Evolutionary conservation across 2,888 invertebrate genomes (phyloP), one percentile per base, ranked within the genome.

Genomic region (Omphaloscelis lunosa): DNA sequence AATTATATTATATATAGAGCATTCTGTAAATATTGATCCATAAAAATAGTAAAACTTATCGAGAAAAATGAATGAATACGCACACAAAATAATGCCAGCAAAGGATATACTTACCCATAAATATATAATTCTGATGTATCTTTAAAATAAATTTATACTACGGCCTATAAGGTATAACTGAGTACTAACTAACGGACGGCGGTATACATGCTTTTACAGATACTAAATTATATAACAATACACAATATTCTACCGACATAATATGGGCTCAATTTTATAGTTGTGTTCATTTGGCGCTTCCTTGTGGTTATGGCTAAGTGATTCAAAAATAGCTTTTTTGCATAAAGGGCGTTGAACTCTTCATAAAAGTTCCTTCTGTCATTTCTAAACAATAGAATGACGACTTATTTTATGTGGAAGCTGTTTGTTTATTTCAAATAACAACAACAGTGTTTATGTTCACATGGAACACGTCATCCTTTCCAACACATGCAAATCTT

Each of bases 301-400:
- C 48, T 80, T 72, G 17, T 29, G 48, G 20, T 53, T 61, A 53
- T 58, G 63, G 63, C 29, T 34, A 77, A 80, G 23, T 56, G 48
- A 56, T 71, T 63, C 8, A 29, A 62, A 71, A 61, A 69, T 53
- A 53, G 39, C 23, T 67, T 63, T 59, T 70, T 71, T 63, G 39
- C 48, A 45, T 41, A 41, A 11, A 67, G 67, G 77, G 11, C 56
- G 34, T 70, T 84, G 68, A 80, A 81, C 73, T 81, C 70, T 61
- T 61, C 51, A 62, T 56, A 71, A 72, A 59, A 72, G 76, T 58
- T 80, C 63, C 61, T 77, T 45, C 53, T 63, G 15, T 68, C 27
- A 87, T 87, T 88, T 86, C 23, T 86, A 84, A 84, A 88, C 88
- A 88, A 90, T 34, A n/a, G 23, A 63, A 34, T 71, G 23, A 20